Base-by-base conservation (phyloP, 1,140 invertebrate species). In the Heliconius himera region DNA sequence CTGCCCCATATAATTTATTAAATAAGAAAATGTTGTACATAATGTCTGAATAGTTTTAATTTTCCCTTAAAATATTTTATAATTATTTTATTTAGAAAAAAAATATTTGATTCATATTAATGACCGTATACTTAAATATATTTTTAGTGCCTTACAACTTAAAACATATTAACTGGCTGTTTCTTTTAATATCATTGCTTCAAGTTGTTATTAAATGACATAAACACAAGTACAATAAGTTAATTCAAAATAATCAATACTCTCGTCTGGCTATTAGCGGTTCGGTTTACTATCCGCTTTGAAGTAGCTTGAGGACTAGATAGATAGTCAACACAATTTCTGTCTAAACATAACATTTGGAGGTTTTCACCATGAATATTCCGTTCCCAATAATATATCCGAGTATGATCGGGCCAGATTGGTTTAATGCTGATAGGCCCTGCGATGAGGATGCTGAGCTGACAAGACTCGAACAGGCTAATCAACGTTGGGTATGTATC, bases 401-500 rank as follows among this genome's bases (percentile, higher is more conserved):
- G 36, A 78, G 56, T 13, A 73, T 82, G 66, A 82, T 79, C 18
- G 74, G 38, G 22, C 74, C 81, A 26, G 81, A 82, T 54, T 82
- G 74, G 78, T 82, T 82, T 75, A 82, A 82, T 54, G 29, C 78
- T 5, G 81, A 82, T 72, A 79, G 74, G 36, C 81, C 78, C 54
- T 82, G 78, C 51, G 81, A 82, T 75, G 81, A 82, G 33, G 81
- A 82, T 77, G 81, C 81, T 72, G 81, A 82, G 70, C 77, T 82
- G 75, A 82, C 81, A 38, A 79, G 72, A 70, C 36, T 82, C 38
- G 81, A 82, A 49, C 74, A 82, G 74, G 81, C 71, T 33, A 79
- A 82, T 77, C 54, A 80, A 54, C 71, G 74, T 46, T 82, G 78
- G 81, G 81, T 82, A 80, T 18, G 76, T 56, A 26, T 26, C 33